Base-by-base conservation (phyloP, 2,888 invertebrate genomes). In the Syrphus vitripennis region DNA sequence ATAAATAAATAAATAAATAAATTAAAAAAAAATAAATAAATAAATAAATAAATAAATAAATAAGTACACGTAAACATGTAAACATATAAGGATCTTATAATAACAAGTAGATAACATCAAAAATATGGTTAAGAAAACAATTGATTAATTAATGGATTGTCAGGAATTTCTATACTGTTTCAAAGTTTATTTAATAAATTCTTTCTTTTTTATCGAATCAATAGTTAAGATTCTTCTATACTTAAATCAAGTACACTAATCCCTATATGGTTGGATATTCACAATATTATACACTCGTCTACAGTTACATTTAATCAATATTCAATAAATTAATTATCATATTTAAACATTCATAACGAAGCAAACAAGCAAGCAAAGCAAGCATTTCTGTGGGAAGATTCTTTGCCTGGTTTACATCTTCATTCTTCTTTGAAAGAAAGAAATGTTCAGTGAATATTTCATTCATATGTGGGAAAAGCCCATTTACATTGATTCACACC, bases 401-500 rank as follows among this genome's bases (percentile, higher is more conserved):
- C 26, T 42, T 1, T 57, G 57, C 16, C 14, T 61, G 57, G 34
- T 6, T 59, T 59, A 37, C 26, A 63, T 63, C 37, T 63, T 40
- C 19, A n/a, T 42, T 26, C 16, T 24, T 26, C 37, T 42, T 29
- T 71, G 55, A 57, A 34, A 55, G 19, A 53, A 19, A 65, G 55
- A 21, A 53, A 12, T 31, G 31, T 53, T 53, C 24, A 53, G 7
- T 55, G 55, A 29, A 29, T 74, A 55, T 77, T 59, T 74, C 50
- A 75, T 74, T 74, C 3, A 40, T 61, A 21, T 45, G 21, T 31
- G 67, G 75, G 67, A 53, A 69, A 80, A 67, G 29, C 80, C 50
- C 40, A 75, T 50, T 59, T 61, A 67, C 67, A 42, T 40, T 80
- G 80, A 80, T 79, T 79, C 79, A 79, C 21, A 34, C 21, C 21